Evolutionary conservation across 1,140 invertebrate genomes (phyloP), one percentile per base, ranked within the genome.

Genomic region (Dufourea novaeangliae): DNA sequence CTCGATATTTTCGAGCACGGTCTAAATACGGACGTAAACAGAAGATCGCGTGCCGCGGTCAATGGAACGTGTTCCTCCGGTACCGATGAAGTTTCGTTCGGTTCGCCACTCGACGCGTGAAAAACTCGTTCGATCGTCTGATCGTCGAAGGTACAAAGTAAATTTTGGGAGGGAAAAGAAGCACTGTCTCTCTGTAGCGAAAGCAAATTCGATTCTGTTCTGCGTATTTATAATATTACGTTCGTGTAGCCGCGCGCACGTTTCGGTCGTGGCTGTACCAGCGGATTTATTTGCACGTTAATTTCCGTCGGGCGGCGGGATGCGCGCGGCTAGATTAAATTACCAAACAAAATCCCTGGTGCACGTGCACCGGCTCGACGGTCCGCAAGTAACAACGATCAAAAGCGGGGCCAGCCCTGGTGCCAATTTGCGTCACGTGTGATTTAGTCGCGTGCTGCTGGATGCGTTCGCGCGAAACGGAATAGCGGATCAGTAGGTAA

Each of bases 381-480:
- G 71, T 62, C 39, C n/a, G 25, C 50, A 37, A 68, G 41, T 46
- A 46, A 3, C 41, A 14, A n/a, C n/a, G n/a, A n/a, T n/a, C n/a
- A n/a, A 20, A 20, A 46, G 41, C 41, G 17, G 41, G 20, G 3
- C 78, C 68, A 78, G 78, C 68, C 74, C 14, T 17, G 44, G 54
- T 76, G 80, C 62, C 79, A 78, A 83, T 83, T 81, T 77, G 34
- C 79, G 80, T 82, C 81, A 82, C 80, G 68, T 78, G 56, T 77
- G 74, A 81, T 82, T 83, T 83, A 81, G 56, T 52, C 80, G 41
- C 76, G 64, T 46, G 73, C 64, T 29, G 27, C 64, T 29, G 27
- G 17, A 5, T 14, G n/a, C 34, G 14, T 76, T 70, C 80, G 27
- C 50, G 79, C 56, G 70, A 78, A 82, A 84, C 63, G 63, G 71